Conservation (phyloP, 2,888 invertebrate species). For the Chirona hameri region DNA sequence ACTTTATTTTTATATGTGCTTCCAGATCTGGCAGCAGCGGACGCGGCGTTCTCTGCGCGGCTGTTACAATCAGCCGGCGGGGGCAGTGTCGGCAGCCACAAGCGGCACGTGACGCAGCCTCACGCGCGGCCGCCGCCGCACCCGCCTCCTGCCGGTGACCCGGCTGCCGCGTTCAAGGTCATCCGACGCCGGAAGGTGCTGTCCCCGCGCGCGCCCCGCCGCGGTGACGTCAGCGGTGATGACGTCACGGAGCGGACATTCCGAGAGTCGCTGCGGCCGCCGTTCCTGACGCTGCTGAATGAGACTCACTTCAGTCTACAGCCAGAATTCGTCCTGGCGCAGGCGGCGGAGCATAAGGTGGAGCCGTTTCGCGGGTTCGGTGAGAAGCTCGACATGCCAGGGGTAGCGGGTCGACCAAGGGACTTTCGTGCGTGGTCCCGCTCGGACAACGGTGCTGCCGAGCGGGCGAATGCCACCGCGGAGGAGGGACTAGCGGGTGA, state of each 20-base stretch:
- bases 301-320: conserved; percentile 8
- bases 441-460: not conserved
- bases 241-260: conserved; percentile 7
- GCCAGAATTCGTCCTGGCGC: conserved; percentile 9
- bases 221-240: not conserved
- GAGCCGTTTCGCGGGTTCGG: conserved; percentile 13
- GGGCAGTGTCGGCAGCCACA: not conserved
- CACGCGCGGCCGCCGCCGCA: not conserved
- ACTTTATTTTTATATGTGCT: not conserved
- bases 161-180: not conserved
- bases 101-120: not conserved
- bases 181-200: conserved; percentile 23
- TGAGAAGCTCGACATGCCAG: not conserved
- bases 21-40: not conserved
- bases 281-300: conserved; percentile 26
- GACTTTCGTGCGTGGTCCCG: not conserved
- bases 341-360: not conserved
- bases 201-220: not conserved
- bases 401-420: not conserved
- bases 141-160: not conserved
- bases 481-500: not conserved
- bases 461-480: not conserved
- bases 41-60: not conserved
- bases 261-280: not conserved
- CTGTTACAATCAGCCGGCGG: not conserved